Evolutionary conservation across 30 jellyfish, hydroid and myxozoan species (phyloP), one percentile per base, ranked within the genome.

Genomic region (Chrysaora quinquecirrha): DNA sequence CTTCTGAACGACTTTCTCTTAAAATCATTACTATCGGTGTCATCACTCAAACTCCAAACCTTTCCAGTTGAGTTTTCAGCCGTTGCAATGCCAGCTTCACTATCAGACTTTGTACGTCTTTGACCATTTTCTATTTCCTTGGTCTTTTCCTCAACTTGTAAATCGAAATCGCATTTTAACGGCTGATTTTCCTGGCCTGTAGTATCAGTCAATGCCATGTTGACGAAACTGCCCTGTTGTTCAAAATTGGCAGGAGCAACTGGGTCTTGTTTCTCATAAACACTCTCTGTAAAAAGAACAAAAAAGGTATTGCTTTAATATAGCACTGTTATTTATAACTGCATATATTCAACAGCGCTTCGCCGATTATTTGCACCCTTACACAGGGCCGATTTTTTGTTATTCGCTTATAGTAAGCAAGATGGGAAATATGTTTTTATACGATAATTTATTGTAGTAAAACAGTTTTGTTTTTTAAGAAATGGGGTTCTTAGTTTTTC

Each of bases 1-100:
- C 54, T 2, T 38, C 34, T 24, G 6, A 4, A 69, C 31, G 9
- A 11, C 31, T 21, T 18, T 3, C 10, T 31, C 34, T 38, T 14
- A 7, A 0, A 19, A 20, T 32, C 29, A 14, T 0, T 30, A 25
- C 54, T 25, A 16, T 32, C 35, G 21, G 56, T 54, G 30, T 65
- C 78, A 69, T 69, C 81, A 11, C 32, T 38, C 63, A 69, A 38
- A 48, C 81, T 69, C 81, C 81, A 69, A 38, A 69, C 65, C 23
- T 69, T 69, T 0, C 34, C 34, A 38, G 20, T 38, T 18, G 7
- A 64, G 1, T 6, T 20, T 1, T 9, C 21, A 65, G 34, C 31
- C 49, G 31, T 7, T 16, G 77, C 46, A 11, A 12, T 25, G 54
- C 10, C 56, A 22, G 31, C 30, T n/a, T 56, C 70, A 22, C 70